Evolutionary conservation across 2,888 invertebrate species (phyloP), one percentile per base, ranked within the genome.

Genomic region (Apodemia zela): DNA sequence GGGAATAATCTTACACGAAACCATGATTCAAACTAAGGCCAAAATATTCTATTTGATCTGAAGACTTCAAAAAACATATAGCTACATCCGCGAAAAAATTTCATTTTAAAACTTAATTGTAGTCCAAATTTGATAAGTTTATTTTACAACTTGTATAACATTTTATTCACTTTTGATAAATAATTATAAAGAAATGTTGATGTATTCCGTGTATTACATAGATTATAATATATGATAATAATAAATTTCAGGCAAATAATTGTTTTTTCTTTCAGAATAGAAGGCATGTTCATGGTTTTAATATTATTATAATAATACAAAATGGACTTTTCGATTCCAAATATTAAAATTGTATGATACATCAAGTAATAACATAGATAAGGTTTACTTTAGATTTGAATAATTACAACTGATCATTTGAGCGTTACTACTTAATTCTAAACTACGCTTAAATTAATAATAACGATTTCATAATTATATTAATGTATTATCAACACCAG

Each of bases 271-370:
- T 70, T 82, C 72, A 73, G 62, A 75, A 73, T 77, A 80, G 79
- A 88, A 87, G 87, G 87, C 88, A 88, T 87, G 84, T 87, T 87
- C 86, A 79, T 82, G 87, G 88, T 81, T 77, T 68, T 45, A 18
- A 57, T 62, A 47, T 62, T 62, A 62, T 54, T 21, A 54, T 15
- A 42, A 42, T 49, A 4, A 49, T 49, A 49, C 49, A 49, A 49
- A 49, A 49, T 49, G 49, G 49, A 49, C 49, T 49, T 11, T 49
- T 49, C 18, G 18, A 18, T 49, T 49, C 18, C n/a, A 49, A 49
- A 49, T 17, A 13, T 15, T 42, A 42, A 42, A 42, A 42, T 42
- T 42, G 57, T 63, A 58, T 35, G 61, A 63, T 61, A 59, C 38
- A 25, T 47, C 6, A 61, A 61, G 57, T 60, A 60, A 51, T 49